Conservation (phyloP, 2,113 vertebrate species). For the Eulacestoma nigropectus region DNA sequence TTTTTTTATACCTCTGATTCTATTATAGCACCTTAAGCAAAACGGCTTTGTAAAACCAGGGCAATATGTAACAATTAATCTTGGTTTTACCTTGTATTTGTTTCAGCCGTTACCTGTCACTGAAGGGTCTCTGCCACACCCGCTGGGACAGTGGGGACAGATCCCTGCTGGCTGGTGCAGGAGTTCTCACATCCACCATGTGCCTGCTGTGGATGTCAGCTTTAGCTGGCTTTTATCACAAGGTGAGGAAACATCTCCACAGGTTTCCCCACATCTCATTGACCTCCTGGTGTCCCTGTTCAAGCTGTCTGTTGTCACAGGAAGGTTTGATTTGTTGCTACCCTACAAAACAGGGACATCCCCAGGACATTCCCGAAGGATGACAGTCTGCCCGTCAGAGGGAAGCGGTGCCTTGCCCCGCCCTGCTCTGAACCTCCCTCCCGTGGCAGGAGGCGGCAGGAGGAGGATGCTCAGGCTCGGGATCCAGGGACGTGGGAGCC, state of each 20-base stretch:
- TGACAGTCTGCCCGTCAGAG: too few species aligned
- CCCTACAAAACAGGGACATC: background rate
- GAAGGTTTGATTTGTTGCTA: background rate
- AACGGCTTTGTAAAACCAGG: background rate
- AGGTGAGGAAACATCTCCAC: background rate
- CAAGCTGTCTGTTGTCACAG: background rate
- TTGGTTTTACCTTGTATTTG: background rate
- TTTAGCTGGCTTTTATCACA: background rate
- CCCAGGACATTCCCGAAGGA: fast-evolving
- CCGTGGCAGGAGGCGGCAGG: fast-evolving
- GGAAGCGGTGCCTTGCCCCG: background rate
- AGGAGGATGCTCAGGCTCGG: background rate
- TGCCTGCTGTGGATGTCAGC: background rate
- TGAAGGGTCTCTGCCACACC: background rate
- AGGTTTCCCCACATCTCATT: fast-evolving
- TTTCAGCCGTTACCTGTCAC: background rate
- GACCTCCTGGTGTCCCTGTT: background rate
- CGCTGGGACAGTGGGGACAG: background rate
- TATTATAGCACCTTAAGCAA: background rate
- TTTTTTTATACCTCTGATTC: background rate
- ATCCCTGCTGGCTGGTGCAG: background rate
- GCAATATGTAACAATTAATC: background rate
- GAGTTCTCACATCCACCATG: background rate
- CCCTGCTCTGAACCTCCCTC: background rate
- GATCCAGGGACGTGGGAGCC: background rate